phyloP scores from a whole-genome alignment of 2,888 invertebrate genomes.

The Phortica magna region DNA sequence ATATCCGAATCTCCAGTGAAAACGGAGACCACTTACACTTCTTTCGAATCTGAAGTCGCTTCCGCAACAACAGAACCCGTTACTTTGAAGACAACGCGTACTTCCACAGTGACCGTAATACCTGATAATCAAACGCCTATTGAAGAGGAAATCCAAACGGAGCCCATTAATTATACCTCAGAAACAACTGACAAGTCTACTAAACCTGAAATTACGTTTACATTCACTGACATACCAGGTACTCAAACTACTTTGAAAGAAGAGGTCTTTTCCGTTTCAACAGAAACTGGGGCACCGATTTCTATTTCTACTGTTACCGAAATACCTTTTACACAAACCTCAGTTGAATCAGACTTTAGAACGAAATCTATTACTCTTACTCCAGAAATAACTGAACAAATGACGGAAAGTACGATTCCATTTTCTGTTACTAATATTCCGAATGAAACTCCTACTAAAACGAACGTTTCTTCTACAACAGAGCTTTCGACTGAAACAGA shows the following conservation, averaged over 20 bases:
- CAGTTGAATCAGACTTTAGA: neutral
- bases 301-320: neutral
- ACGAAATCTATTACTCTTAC: neutral
- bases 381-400: neutral
- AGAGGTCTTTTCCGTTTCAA: neutral
- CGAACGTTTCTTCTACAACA: conserved; percentile 11
- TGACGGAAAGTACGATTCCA: neutral
- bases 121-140: conserved; percentile 1
- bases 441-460: neutral
- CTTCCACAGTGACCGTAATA: neutral
- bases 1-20: neutral
- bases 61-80: conserved; percentile 3
- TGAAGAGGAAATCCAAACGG: neutral
- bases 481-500: neutral
- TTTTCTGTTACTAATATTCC: neutral
- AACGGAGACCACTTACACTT: neutral
- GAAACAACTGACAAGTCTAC: neutral
- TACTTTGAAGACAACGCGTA: neutral
- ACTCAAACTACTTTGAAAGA: neutral
- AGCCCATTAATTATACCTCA: no score
- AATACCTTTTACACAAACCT: neutral
- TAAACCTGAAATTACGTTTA: neutral
- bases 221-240: conserved; percentile 13
- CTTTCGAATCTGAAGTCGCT: neutral
- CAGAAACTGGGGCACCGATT: no score